Conservation (phyloP, 2,113 vertebrate genomes). For the Rafetus swinhoei region DNA sequence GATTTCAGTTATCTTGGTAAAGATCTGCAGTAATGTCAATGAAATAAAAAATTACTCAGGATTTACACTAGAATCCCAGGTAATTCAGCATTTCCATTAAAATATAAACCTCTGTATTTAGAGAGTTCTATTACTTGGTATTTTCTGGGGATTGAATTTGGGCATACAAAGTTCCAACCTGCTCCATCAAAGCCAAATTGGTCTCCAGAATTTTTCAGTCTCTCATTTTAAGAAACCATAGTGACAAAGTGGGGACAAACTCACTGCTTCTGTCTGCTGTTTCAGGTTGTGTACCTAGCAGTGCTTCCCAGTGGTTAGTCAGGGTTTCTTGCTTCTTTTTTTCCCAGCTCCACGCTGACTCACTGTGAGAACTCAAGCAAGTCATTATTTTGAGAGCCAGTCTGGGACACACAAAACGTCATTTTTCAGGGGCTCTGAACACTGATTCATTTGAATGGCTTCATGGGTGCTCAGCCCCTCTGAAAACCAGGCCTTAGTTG, state of each 20-base stretch:
- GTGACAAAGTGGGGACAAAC: neutral
- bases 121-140: neutral
- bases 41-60: neutral
- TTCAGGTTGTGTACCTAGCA: neutral
- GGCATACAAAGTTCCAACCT: neutral
- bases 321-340: neutral
- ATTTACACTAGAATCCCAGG: neutral
- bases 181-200: neutral
- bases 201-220: neutral
- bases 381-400: neutral
- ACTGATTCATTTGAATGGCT: neutral
- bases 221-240: slow-evolving; percentile 6
- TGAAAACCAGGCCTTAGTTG: neutral
- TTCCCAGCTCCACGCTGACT: neutral
- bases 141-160: neutral
- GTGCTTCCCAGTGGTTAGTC: neutral
- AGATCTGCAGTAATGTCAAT: neutral
- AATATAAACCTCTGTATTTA: neutral
- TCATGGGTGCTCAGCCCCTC: neutral
- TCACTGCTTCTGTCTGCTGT: neutral
- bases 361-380: neutral
- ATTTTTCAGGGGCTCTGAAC: neutral
- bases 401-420: neutral
- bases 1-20: neutral
- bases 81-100: neutral